These are phyloP conservation scores for Malachius bipustulatus DNA, from an alignment of 2,888 invertebrate species.

Conservation along the genomic window DNA sequence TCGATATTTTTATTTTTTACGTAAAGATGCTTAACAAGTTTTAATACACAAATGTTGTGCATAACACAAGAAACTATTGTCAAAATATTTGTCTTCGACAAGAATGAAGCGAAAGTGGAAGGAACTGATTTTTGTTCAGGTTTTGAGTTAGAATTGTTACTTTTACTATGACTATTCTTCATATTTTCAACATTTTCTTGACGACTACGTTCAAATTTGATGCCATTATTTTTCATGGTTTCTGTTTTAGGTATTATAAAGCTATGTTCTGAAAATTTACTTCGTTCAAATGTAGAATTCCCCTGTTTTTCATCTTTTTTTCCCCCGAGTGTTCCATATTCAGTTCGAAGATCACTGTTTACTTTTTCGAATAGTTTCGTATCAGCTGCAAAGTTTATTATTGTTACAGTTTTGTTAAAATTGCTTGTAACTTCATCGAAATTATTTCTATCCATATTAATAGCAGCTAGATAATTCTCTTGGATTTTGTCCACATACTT, in stretches of 20 bases:
- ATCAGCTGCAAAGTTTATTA: background rate
- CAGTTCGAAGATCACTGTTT: background rate
- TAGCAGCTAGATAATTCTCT: background rate
- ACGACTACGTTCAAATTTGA: background rate
- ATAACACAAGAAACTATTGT: background rate
- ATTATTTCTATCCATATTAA: background rate
- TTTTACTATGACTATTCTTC: background rate
- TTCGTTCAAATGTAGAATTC: no score
- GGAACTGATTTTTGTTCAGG: background rate
- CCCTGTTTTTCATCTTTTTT: background rate
- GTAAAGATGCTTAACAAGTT: background rate
- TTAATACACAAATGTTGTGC: background rate
- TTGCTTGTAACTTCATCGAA: background rate
- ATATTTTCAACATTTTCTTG: background rate
- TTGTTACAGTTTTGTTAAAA: background rate
- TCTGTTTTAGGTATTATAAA: background rate
- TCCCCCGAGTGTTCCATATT: background rate
- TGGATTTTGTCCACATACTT: background rate
- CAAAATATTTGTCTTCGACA: background rate
- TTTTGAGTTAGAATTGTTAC: background rate
- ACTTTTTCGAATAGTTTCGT: background rate
- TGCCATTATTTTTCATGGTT: no score
- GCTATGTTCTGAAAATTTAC: background rate
- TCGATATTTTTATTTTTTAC: no score
- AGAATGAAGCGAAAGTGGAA: background rate